Evolutionary conservation across 2,113 vertebrate genomes (phyloP).

Genomic region (Sceloporus undulatus): DNA sequence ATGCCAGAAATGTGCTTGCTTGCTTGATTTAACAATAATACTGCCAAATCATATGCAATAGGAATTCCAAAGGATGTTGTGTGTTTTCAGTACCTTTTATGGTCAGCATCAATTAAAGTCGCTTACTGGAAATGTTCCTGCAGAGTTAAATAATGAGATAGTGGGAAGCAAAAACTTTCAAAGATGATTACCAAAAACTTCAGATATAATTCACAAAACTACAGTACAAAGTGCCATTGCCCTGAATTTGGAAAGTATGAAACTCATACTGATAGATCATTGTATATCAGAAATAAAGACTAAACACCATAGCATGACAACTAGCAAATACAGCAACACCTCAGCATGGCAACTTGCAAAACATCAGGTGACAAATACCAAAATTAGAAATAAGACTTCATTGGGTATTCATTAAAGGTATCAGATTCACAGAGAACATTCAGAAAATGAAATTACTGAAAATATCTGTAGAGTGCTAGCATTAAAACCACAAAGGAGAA

Average conservation of each 20-base stretch:
- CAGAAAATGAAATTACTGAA: not conserved
- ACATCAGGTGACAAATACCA: not conserved
- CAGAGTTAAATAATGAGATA: conserved; percentile 37
- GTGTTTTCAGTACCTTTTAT: conserved; percentile 2
- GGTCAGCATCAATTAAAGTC: not conserved
- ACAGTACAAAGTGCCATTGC: not conserved
- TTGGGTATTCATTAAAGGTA: not conserved
- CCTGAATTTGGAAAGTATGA: not conserved
- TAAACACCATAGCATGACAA: not conserved
- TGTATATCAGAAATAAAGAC: not conserved
- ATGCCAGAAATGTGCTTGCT: not conserved
- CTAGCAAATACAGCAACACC: not conserved
- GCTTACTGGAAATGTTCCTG: not conserved
- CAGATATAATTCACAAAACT: not conserved
- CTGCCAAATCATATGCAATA: not conserved
- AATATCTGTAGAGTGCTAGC: not conserved
- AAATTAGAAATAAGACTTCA: not conserved
- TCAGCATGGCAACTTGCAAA: not conserved
- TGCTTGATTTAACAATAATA: not conserved
- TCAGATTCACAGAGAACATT: not conserved
- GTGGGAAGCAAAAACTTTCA: conserved; percentile 9
- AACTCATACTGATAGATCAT: not conserved
- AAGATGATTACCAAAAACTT: conserved; percentile 13
- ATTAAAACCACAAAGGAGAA: not conserved
- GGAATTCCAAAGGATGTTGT: too few relatives aligned